These are phyloP conservation scores for Harpalus rufipes DNA, from an alignment of 2,888 invertebrate genomes.

Conservation along the genomic window DNA sequence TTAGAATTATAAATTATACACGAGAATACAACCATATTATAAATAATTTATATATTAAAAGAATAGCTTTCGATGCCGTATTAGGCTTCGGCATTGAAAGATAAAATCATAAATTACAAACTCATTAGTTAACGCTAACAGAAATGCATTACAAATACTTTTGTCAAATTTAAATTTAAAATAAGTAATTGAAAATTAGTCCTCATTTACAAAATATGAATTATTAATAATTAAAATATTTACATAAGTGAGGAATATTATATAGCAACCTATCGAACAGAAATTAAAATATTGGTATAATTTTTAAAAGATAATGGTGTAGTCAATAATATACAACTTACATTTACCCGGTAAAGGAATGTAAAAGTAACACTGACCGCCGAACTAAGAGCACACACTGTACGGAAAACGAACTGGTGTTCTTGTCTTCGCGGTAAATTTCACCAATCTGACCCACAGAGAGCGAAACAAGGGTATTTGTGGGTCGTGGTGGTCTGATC, in stretches of 20 bases:
- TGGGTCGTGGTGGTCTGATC: slow-evolving; percentile 59
- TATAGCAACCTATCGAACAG: too few species aligned
- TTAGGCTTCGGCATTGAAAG: too few species aligned
- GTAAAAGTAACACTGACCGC: slow-evolving; percentile 23
- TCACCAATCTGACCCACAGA: neutral
- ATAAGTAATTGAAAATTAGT: neutral
- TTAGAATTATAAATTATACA: too few species aligned
- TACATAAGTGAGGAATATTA: too few species aligned
- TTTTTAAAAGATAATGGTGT: neutral
- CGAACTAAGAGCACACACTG: slow-evolving; percentile 1
- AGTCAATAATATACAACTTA: slow-evolving; percentile 1
- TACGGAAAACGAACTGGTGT: slow-evolving; percentile 34
- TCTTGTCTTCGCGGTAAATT: slow-evolving; percentile 16
- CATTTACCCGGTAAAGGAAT: slow-evolving; percentile 26
- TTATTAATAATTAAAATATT: too few species aligned
- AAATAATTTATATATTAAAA: too few species aligned
- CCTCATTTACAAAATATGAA: neutral
- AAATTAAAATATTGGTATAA: too few species aligned
- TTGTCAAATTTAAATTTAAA: neutral
- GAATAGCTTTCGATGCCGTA: too few species aligned
- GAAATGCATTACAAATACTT: neutral
- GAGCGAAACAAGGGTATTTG: slow-evolving; percentile 52
- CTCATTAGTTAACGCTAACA: too few species aligned
- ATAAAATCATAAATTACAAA: neutral
- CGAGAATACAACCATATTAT: neutral